Base-by-base conservation (phyloP, 1,140 invertebrate species). In the Drosophila melanogaster region DNA sequence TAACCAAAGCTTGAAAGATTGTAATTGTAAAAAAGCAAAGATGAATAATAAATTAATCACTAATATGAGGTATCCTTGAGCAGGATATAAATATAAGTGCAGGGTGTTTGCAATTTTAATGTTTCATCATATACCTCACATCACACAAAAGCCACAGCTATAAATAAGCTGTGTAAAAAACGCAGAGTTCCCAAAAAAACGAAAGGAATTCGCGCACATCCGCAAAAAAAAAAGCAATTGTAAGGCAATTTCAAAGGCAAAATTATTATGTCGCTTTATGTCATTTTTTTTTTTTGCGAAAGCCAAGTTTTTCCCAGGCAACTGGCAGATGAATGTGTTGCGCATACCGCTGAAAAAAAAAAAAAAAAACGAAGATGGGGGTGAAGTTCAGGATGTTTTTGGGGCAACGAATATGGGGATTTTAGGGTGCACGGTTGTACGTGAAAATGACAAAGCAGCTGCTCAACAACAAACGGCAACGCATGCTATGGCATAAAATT, bases 261-360 rank as follows among this genome's bases (percentile, higher is more conserved):
- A 87, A 87, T 87, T 87, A 87, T 87, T 87, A 87, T 87, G 84
- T 87, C 83, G 83, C 83, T 87, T 87, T 87, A 83, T 89, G 84
- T 87, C 84, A 87, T 83, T 79, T 87, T 83, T 70, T 44, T 26
- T 24, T 14, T 14, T 38, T 5, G 49, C 51, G 24, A 60, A 60
- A 76, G 55, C 56, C 73, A 69, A 77, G 73, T 61, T 77, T 69
- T 53, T 59, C 47, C 38, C 57, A 55, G 64, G 51, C 58, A 70
- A 75, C 60, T 61, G 60, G 60, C 56, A 84, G 81, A 80, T 80
- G 65, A 83, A 84, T 83, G 81, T 67, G 61, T 57, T 38, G 44
- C 49, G 57, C 37, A 38, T 38, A 38, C 14, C 37, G 11, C 37
- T 5, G 4, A 12, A 14, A 38, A 38, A 38, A 38, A 14, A 43